Evolutionary conservation across 64 coral and sea anemone genomes (phyloP).

Genomic region (Dendrophyllia cribrosa): DNA sequence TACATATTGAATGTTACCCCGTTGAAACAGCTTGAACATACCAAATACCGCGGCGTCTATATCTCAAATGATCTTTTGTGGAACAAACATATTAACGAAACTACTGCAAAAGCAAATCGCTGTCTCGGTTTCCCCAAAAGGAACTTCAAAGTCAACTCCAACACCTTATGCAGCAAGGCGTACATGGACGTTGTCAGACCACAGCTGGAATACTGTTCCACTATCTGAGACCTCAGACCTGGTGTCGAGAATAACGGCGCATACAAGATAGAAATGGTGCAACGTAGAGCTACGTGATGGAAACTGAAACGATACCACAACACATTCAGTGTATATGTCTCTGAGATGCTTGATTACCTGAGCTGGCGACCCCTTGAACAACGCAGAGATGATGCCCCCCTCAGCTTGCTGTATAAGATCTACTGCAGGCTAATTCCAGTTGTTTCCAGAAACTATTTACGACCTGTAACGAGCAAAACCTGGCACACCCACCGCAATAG

Average conservation of each 20-base stretch:
- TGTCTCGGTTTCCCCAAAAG: constrained; percentile 71
- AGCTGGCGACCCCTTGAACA: constrained; percentile 37
- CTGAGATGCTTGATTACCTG: constrained; percentile 30
- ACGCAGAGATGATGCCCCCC: constrained; percentile 20
- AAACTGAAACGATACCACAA: constrained; percentile 5
- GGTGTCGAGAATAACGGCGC: constrained; percentile 55
- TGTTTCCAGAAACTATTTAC: constrained; percentile 5
- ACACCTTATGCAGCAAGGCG: constrained; percentile 10
- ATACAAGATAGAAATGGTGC: constrained; percentile 59
- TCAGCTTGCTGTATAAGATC: constrained; percentile 19
- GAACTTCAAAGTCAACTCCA: constrained; percentile 42
- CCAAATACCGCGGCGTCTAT: constrained; percentile 60
- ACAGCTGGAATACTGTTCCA: constrained; percentile 39
- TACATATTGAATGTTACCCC: constrained; percentile 24
- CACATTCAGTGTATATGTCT: constrained; percentile 50
- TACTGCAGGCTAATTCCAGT: constrained; percentile 26
- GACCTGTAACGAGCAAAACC: constrained; percentile 15
- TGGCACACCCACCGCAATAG: constrained; percentile 14
- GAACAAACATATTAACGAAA: constrained; percentile 55
- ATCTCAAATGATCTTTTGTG: constrained; percentile 51
- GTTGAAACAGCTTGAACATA: constrained; percentile 5
- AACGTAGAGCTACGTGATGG: constrained; percentile 47
- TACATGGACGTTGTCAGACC: constrained; percentile 51
- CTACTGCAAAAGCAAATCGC: constrained; percentile 60
- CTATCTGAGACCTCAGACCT: constrained; percentile 49